phyloP scores from a whole-genome alignment of 2,888 invertebrate genomes.

The Epirrhoe tristata region DNA sequence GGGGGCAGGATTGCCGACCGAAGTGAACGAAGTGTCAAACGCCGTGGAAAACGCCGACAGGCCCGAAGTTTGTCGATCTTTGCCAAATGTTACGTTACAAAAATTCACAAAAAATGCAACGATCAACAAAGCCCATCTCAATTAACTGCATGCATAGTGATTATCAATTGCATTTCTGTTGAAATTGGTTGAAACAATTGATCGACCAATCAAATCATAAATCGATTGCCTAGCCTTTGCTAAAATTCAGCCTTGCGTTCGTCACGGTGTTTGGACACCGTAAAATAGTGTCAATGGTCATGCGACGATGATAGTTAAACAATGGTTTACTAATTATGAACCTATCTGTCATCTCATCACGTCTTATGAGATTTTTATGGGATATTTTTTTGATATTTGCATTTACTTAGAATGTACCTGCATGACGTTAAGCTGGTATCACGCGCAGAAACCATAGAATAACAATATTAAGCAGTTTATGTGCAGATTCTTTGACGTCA shows the following conservation, averaged over 20 bases:
- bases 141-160: not conserved
- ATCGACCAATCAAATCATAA: not conserved
- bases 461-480: not conserved
- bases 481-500: not conserved
- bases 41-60: too few species aligned
- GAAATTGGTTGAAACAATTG: not conserved
- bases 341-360: not conserved
- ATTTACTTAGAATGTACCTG: too few species aligned
- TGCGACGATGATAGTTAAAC: conserved; percentile 16
- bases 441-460: not conserved
- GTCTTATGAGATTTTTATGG: too few species aligned
- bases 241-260: conserved; percentile 16
- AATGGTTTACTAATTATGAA: conserved; percentile 11
- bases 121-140: not conserved
- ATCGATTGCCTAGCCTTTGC: not conserved
- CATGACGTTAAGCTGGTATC: too few species aligned
- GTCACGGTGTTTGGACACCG: conserved; percentile 22
- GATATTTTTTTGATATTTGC: too few species aligned
- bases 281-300: conserved; percentile 26
- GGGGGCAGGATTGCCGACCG: too few species aligned
- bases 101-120: not conserved
- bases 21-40: too few species aligned
- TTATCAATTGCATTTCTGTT: not conserved
- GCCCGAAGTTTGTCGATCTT: too few species aligned
- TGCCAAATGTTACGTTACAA: too few species aligned